Evolutionary conservation across 1,140 invertebrate species (phyloP).

Genomic region (Drosophila oshimai): DNA sequence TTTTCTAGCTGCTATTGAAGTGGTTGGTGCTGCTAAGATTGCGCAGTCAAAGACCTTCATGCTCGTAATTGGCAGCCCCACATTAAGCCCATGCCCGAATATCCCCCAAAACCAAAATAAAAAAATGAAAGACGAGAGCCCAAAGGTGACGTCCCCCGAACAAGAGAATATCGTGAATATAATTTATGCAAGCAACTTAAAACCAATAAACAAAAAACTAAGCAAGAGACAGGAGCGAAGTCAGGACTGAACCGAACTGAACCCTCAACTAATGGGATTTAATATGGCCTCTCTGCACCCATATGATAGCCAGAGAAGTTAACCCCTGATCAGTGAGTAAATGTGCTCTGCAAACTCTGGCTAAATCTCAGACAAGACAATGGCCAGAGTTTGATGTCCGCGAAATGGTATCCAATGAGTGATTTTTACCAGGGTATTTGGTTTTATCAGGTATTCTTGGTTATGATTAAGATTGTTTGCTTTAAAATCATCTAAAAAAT

Average conservation of each 20-base stretch:
- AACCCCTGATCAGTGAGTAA: slow-evolving; percentile 38
- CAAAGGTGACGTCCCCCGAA: slow-evolving; percentile 43
- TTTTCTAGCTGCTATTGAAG: slow-evolving; percentile 54
- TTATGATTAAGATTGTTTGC: no score
- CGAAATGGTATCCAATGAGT: slow-evolving; percentile 2
- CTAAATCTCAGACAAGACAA: slow-evolving; percentile 36
- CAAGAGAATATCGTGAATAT: slow-evolving; percentile 52
- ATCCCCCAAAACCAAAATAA: slow-evolving; percentile 1
- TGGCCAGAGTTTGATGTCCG: slow-evolving; percentile 20
- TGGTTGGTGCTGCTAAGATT: slow-evolving; percentile 41
- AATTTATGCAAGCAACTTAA: slow-evolving; percentile 62
- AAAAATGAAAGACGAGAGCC: slow-evolving; percentile 6
- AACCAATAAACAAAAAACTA: slow-evolving; percentile 13
- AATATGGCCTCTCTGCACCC: slow-evolving; percentile 28
- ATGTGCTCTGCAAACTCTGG: slow-evolving; percentile 26
- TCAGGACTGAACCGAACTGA: slow-evolving; percentile 32
- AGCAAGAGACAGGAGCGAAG: slow-evolving; percentile 12
- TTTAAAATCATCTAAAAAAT: no score
- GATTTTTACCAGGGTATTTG: slow-evolving; percentile 5
- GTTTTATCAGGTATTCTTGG: neutral
- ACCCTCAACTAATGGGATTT: slow-evolving; percentile 25
- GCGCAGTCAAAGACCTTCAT: slow-evolving; percentile 80
- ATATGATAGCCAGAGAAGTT: slow-evolving; percentile 19
- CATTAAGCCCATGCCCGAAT: slow-evolving; percentile 44
- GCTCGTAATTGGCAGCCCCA: slow-evolving; percentile 72